Percentiles rank a stretch among this genome's conserved stretches.
Conservation (phyloP, 2,113 vertebrate species). For the Tragelaphus buxtoni region DNA sequence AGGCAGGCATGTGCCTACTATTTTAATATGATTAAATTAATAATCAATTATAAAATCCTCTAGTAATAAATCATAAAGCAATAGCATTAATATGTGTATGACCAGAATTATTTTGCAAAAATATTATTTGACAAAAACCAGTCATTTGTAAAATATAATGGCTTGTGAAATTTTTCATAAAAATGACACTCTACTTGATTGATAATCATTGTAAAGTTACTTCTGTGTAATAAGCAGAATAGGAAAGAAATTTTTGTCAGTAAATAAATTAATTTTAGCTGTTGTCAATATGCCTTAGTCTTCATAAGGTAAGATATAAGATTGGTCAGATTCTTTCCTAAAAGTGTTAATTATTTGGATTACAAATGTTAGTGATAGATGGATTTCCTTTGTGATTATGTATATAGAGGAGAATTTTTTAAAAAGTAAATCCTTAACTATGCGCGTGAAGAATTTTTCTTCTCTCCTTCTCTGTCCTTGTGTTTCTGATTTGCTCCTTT, state of each 20-base stretch:
- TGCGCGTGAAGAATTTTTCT: background rate
- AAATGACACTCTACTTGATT: background rate
- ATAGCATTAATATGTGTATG: background rate
- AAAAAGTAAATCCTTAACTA: background rate
- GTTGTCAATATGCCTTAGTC: background rate
- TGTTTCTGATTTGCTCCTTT: constrained; percentile 46
- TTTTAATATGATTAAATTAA: background rate
- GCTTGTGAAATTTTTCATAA: background rate
- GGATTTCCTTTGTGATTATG: constrained; percentile 68
- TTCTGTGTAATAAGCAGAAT: background rate
- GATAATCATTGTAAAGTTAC: background rate
- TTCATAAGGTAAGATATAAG: background rate
- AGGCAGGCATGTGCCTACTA: background rate
- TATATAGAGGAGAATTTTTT: background rate
- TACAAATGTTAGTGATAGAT: constrained; percentile 1
- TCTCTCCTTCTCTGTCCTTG: background rate
- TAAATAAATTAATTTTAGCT: background rate
- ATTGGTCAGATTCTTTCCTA: constrained; percentile 16
- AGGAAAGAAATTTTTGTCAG: background rate
- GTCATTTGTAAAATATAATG: background rate
- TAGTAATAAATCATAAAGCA: background rate
- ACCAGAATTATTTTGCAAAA: background rate
- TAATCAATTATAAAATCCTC: background rate
- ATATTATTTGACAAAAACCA: background rate
- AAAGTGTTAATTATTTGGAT: background rate